Base-by-base conservation (phyloP, 2,888 invertebrate genomes). In the Drosophila nr. perissopoda region DNA sequence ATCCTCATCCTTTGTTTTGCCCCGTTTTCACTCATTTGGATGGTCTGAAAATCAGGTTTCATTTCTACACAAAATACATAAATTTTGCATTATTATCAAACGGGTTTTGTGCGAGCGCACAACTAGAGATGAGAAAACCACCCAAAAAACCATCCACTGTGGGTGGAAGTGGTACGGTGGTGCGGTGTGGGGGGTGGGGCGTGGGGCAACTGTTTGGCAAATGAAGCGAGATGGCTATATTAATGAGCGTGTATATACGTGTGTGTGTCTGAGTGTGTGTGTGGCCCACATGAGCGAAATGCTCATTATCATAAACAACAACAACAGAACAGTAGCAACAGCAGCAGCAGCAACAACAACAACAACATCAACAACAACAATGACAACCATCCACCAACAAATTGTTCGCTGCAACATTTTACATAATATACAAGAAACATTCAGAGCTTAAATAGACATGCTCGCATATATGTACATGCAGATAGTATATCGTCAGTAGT, bases 61-160 rank as follows among this genome's bases (percentile, higher is more conserved):
- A 91, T 89, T 91, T 91, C 91, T 89, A 90, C 82, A 90, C 85
- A 91, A 91, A 91, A 91, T 89, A 91, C 91, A 91, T 92, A 91
- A 91, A 91, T 91, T 90, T 89, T 80, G 83, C 83, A 90, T 91
- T 84, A 91, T 91, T 92, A 91, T 88, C 80, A 72, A 82, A 79
- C 84, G 82, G 76, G 83, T 85, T 75, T 31, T 57, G 74, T 71
- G 66, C 52, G 63, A 58, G 67, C 61, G 68, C 49, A 21, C 58
- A 54, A 45, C 68, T 57, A 72, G 78, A 70, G 56, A 76, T 76
- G 77, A 61, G 73, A 69, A 72, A 78, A 79, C 78, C 76, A 78
- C 80, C 78, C 78, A 79, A 75, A 76, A 78, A 82, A 49, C 69
- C 67, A 67, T 61, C 72, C 69, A 63, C 56, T 62, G 54, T 36